Conservation (phyloP, 92 coral and sea anemone species). For the Epizoanthus stellaris region DNA sequence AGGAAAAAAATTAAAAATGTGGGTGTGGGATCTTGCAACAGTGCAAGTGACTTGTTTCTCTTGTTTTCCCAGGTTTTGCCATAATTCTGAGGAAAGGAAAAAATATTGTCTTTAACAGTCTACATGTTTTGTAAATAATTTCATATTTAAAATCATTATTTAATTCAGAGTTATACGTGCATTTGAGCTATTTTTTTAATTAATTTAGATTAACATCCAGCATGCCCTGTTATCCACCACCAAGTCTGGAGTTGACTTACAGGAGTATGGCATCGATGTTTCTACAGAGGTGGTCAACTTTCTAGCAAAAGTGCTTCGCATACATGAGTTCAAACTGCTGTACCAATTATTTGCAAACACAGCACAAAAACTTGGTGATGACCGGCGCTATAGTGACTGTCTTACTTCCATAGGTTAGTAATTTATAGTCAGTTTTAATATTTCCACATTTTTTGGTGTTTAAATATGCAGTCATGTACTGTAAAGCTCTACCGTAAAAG, state of each 20-base stretch:
- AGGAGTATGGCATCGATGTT: conserved; percentile 54
- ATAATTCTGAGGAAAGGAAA: too few species aligned
- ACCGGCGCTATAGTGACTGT: conserved; percentile 63
- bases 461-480: too few species aligned
- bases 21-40: too few species aligned
- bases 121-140: too few species aligned
- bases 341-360: conserved; percentile 45
- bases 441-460: too few species aligned
- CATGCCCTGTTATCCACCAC: conserved; percentile 65
- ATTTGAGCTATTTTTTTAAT: not conserved
- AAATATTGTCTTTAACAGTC: too few species aligned
- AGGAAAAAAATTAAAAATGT: too few species aligned
- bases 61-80: too few species aligned
- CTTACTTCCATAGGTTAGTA: conserved; percentile 56
- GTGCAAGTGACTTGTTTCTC: too few species aligned
- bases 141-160: too few species aligned
- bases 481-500: too few species aligned
- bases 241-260: conserved; percentile 27
- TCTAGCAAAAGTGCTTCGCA: conserved; percentile 75
- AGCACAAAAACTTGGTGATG: conserved; percentile 42
- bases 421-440: not conserved
- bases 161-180: too few species aligned
- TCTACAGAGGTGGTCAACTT: conserved; percentile 79
- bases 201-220: conserved; percentile 60
- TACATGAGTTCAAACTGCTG: conserved; percentile 61